Evolutionary conservation across 2,888 invertebrate genomes (phyloP).

Genomic region (Caenorhabditis panamensis): DNA sequence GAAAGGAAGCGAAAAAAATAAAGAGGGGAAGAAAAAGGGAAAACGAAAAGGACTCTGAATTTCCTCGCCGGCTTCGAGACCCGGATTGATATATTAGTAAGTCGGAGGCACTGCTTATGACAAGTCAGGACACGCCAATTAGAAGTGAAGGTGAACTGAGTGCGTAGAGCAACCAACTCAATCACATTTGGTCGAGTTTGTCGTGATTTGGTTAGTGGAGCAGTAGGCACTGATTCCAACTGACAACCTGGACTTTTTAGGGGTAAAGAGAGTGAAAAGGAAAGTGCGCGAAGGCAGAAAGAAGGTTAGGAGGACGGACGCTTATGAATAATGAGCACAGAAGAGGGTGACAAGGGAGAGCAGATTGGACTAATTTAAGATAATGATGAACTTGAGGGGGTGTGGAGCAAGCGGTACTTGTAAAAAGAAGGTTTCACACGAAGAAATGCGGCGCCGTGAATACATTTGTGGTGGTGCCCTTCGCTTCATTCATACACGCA

Average conservation of each 20-base stretch:
- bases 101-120: slow-evolving; percentile 23
- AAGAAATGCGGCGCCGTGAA: slow-evolving; percentile 36
- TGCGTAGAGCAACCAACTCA: neutral
- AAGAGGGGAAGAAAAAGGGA: neutral
- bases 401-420: slow-evolving; percentile 1
- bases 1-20: neutral
- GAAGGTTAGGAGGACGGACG: neutral
- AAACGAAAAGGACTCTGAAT: slow-evolving; percentile 7
- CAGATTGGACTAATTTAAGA: slow-evolving; percentile 34
- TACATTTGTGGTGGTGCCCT: slow-evolving; percentile 49
- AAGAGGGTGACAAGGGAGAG: neutral
- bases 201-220: neutral
- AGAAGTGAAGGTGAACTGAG: slow-evolving; percentile 27
- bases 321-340: neutral
- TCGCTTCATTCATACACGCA: slow-evolving; percentile 57
- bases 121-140: slow-evolving; percentile 53
- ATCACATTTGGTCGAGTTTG: neutral
- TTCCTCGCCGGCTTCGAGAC: slow-evolving; percentile 12
- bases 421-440: slow-evolving; percentile 38
- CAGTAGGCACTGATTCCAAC: neutral
- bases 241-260: neutral
- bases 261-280: neutral
- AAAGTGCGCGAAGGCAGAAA: neutral
- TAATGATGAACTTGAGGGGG: neutral
- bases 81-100: slow-evolving; percentile 48